phyloP scores from a whole-genome alignment of 2,888 invertebrate species.

The Candidula unifasciata region DNA sequence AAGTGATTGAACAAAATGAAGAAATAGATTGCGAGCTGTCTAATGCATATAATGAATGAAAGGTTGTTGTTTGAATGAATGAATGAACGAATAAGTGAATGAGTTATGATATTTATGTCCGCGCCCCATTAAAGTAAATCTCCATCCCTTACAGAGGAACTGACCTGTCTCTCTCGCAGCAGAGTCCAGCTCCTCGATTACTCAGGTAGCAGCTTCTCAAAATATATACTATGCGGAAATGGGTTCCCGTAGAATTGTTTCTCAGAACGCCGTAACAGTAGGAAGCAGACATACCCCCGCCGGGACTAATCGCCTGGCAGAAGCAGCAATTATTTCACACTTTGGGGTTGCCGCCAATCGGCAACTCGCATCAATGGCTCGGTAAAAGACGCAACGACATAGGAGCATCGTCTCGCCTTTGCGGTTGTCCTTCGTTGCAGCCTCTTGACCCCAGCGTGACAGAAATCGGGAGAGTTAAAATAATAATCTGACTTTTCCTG shows the following conservation, averaged over 20 bases:
- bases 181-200: too few relatives aligned
- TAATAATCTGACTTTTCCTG: neutral
- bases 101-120: too few relatives aligned
- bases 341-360: constrained; percentile 45
- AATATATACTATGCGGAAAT: neutral
- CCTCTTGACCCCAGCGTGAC: neutral
- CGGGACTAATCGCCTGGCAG: constrained; percentile 47
- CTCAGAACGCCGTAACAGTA: constrained; percentile 19
- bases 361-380: constrained; percentile 42
- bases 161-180: too few relatives aligned
- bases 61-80: too few relatives aligned
- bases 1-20: too few relatives aligned
- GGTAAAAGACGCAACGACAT: neutral
- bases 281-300: constrained; percentile 29
- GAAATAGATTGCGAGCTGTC: too few relatives aligned
- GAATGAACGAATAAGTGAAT: too few relatives aligned
- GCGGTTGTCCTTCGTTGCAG: neutral
- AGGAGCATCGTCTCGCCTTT: neutral
- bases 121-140: too few relatives aligned
- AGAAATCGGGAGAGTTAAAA: neutral
- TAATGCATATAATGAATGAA: too few relatives aligned
- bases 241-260: constrained; percentile 1
- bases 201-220: too few relatives aligned
- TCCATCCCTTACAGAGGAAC: too few relatives aligned
- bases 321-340: constrained; percentile 46